phyloP scores from a whole-genome alignment of 2,113 vertebrate genomes.

The Istiophorus platypterus region DNA sequence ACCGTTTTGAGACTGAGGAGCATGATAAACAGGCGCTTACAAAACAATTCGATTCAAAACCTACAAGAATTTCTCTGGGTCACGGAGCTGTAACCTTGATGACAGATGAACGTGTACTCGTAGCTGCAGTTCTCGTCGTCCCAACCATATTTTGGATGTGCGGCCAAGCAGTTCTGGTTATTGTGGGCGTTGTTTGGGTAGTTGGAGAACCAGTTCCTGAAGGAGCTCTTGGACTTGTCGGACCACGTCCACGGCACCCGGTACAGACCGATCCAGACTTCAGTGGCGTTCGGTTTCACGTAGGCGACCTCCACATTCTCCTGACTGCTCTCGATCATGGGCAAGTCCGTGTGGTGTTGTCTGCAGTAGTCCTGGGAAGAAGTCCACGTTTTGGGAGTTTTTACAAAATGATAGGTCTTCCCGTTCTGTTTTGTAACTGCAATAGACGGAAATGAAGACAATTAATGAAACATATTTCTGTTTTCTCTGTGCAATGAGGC shows the following conservation, averaged over 20 bases:
- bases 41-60: too few species aligned
- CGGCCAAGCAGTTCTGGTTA: fast-evolving
- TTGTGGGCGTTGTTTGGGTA: fast-evolving
- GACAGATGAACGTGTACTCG: not conserved
- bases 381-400: not conserved
- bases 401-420: not conserved
- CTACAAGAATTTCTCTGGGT: not conserved
- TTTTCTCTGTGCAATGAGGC: too few species aligned
- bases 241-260: constrained; percentile 39
- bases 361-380: constrained; percentile 35
- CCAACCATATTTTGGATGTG: too few species aligned
- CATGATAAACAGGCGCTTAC: too few species aligned
- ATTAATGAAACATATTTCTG: not conserved
- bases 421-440: constrained; percentile 1
- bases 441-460: not conserved
- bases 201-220: not conserved
- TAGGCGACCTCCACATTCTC: not conserved
- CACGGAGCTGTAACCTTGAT: constrained; percentile 20
- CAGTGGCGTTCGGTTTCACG: fast-evolving
- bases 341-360: not conserved
- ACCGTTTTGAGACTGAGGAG: constrained; percentile 3
- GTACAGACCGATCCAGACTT: constrained; percentile 40
- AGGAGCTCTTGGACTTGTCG: constrained; percentile 22
- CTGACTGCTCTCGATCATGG: not conserved
- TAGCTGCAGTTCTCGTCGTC: fast-evolving